Conservation (phyloP, 2,888 invertebrate species). For the Rhingia campestris region DNA sequence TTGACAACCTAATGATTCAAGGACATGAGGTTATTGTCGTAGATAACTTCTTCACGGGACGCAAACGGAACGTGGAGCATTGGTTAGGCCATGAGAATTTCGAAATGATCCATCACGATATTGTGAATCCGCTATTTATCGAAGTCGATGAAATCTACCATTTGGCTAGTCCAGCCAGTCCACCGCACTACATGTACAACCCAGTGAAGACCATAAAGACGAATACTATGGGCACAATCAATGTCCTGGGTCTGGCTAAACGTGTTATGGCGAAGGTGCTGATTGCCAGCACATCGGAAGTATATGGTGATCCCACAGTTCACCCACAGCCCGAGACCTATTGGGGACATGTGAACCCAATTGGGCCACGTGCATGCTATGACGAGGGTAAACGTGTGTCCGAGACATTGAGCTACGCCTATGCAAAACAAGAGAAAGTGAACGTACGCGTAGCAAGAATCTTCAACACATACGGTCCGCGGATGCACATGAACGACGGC, state of each 20-base stretch:
- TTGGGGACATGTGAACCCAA: slow-evolving; percentile 99
- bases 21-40: slow-evolving; percentile 98
- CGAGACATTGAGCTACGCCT: slow-evolving; percentile 97
- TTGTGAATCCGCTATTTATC: slow-evolving; percentile 97
- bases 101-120: slow-evolving; percentile 99
- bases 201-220: slow-evolving; percentile 99
- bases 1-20: slow-evolving; percentile 96
- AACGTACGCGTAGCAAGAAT: slow-evolving; percentile 98
- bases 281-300: slow-evolving; percentile 99
- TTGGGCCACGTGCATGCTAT: slow-evolving; percentile 98
- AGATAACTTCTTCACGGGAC: slow-evolving; percentile 99
- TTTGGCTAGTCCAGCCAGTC: slow-evolving; percentile 98
- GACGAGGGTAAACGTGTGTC: slow-evolving; percentile 99
- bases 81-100: slow-evolving; percentile 99
- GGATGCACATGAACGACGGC: slow-evolving; percentile 99
- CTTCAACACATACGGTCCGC: slow-evolving; percentile 99
- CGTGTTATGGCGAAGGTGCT: slow-evolving; percentile 95
- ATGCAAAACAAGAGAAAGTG: slow-evolving; percentile 98
- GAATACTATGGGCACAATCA: slow-evolving; percentile 97
- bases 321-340: slow-evolving; percentile 99
- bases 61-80: slow-evolving; percentile 98
- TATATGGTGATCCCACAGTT: slow-evolving; percentile 98
- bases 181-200: slow-evolving; percentile 99
- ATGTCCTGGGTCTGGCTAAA: slow-evolving; percentile 95
- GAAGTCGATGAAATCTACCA: slow-evolving; percentile 99